Base-by-base conservation (phyloP, 2,797 vertebrate genomes). In the Hipposideros larvatus region DNA sequence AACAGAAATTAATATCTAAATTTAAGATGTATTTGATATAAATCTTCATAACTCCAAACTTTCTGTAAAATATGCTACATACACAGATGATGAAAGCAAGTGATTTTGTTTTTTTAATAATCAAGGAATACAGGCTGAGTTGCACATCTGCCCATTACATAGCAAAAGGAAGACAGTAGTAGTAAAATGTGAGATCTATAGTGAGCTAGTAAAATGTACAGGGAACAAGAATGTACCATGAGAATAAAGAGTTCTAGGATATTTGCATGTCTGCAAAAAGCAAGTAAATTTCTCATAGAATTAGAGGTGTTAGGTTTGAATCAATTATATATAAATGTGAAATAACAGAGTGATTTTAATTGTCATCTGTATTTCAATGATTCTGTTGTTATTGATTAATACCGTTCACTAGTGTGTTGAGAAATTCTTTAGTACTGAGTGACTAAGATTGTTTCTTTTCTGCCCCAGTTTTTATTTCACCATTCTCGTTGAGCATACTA, bases 271-370 rank as follows among this genome's bases (percentile, higher is more conserved):
- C 13, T 71, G 55, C 15, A 7, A 16, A 2, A 93, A 28, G 34
- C 31, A 96, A 89, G 5, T 82, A 7, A 57, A 65, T 90, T 93
- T 77, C 6, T 2, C 28, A 22, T n/a, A 78, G 28, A 92, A 59
- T 88, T 95, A 79, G 6, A 22, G 34, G 7, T 63, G 57, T 74
- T 73, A 83, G 6, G n/a, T 26, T 86, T 63, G 13, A 87, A 46
- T 61, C n/a, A 79, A 66, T 93, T 94, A 77, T 24, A 91, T 83
- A 66, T 24, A 93, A 87, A 73, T 77, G 74, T 51, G 24, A 95
- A 88, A 73, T 7, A 77, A 87, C 7, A 85, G 8, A 87, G 28
- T 83, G 26, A 71, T 78, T 10, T 41, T 53, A 66, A 53, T 41
- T 88, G 11, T 4, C 53, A 82, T 85, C 11, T 80, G 4, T 66